Evolutionary conservation across 2,888 invertebrate genomes (phyloP).

Genomic region (Rotaria sp.): DNA sequence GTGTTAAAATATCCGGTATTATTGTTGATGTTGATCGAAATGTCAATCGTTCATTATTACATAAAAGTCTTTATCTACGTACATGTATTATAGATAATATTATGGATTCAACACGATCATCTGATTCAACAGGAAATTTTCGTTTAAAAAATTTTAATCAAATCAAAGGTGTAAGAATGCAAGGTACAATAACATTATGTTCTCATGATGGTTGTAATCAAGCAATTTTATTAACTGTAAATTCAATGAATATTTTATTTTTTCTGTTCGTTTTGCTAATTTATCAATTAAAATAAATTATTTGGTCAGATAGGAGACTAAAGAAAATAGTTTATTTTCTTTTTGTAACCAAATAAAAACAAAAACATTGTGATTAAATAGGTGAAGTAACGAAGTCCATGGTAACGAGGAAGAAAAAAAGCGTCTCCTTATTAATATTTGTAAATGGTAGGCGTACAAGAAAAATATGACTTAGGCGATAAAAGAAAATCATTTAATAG

Average conservation of each 20-base stretch:
- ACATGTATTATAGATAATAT: conserved; percentile 23
- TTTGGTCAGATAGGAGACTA: not conserved
- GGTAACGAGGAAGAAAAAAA: too few relatives aligned
- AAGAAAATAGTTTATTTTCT: not conserved
- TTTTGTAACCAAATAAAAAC: too few relatives aligned
- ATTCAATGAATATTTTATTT: not conserved
- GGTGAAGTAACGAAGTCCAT: not conserved
- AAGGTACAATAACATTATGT: conserved; percentile 20
- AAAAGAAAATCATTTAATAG: too few relatives aligned
- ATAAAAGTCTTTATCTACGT: conserved; percentile 6
- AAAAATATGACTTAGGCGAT: too few relatives aligned
- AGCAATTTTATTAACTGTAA: not conserved
- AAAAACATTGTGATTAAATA: not conserved
- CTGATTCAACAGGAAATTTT: conserved; percentile 18
- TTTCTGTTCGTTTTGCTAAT: not conserved
- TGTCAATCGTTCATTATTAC: conserved; percentile 5
- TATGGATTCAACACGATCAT: conserved; percentile 14
- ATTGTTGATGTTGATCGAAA: not conserved
- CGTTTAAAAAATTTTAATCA: not conserved
- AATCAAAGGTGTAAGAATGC: conserved; percentile 9
- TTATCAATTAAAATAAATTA: not conserved
- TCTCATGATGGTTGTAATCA: conserved; percentile 9
- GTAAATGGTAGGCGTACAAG: too few relatives aligned
- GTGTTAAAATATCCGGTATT: conserved; percentile 23
- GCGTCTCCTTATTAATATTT: too few relatives aligned